phyloP scores from a whole-genome alignment of 2,113 vertebrate species.

The Hydrolagus affinis region DNA sequence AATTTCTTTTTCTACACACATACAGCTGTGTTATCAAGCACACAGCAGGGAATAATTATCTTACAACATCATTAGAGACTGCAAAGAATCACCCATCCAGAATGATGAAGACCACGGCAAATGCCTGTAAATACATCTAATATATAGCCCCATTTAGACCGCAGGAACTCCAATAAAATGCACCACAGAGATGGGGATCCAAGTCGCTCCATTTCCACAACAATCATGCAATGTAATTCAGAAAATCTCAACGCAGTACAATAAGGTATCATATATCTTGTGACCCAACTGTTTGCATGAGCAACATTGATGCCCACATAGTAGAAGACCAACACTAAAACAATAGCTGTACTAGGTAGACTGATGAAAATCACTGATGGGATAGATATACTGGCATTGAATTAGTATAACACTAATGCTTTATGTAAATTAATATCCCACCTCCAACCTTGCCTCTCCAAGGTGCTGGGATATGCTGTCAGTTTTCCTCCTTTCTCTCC shows the following conservation, averaged over 20 bases:
- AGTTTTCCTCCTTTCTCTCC: no score
- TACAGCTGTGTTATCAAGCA: conserved; percentile 31
- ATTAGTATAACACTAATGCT: not conserved
- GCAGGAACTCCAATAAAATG: conserved; percentile 12
- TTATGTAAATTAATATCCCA: not conserved
- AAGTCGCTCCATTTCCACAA: not conserved
- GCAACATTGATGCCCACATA: not conserved
- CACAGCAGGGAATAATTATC: conserved; percentile 31
- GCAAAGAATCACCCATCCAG: conserved; percentile 32
- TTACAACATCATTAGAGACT: conserved; percentile 33
- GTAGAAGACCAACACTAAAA: not conserved
- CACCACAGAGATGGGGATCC: not conserved
- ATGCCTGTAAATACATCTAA: conserved; percentile 31
- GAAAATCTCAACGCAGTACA: not conserved
- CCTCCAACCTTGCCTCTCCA: no score
- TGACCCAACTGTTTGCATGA: not conserved
- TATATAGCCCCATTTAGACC: conserved; percentile 31
- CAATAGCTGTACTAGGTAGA: not conserved
- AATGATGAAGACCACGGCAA: conserved; percentile 25
- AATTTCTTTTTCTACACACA: conserved; percentile 28
- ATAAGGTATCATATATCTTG: not conserved
- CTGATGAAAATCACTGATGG: not conserved
- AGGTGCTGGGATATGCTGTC: no score
- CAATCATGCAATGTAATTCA: not conserved
- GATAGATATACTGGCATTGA: not conserved